A percentile compares a stretch with the other conserved stretches of the same genome.
These are phyloP conservation scores for Ladona fulva DNA, from an alignment of 1,140 invertebrate species.

Conservation along the genomic window DNA sequence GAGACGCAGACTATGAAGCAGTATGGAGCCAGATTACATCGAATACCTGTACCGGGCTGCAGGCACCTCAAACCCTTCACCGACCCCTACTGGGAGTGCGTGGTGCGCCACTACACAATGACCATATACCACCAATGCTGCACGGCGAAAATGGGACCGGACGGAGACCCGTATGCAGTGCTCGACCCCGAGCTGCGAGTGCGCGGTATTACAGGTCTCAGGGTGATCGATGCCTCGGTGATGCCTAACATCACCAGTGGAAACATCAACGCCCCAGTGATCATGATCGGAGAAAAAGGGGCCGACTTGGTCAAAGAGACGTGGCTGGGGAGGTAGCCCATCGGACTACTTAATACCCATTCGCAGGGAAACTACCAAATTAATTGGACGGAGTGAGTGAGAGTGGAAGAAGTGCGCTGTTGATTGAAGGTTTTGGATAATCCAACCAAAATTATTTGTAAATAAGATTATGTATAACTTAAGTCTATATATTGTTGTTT, in stretches of 20 bases:
- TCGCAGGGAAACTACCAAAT: too few relatives aligned
- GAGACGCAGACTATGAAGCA: conserved; percentile 41
- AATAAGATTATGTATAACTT: too few relatives aligned
- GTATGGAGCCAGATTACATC: conserved; percentile 65
- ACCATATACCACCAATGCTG: conserved; percentile 81
- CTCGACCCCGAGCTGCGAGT: conserved; percentile 60
- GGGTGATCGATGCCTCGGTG: conserved; percentile 72
- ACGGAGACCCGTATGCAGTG: conserved; percentile 64
- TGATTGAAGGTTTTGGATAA: too few relatives aligned
- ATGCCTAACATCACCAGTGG: conserved; percentile 74
- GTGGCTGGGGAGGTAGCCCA: conserved; percentile 37
- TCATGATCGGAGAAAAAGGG: conserved; percentile 91
- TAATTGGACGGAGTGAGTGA: too few relatives aligned
- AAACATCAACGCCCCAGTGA: conserved; percentile 75
- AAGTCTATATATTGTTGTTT: too few relatives aligned
- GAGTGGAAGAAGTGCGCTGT: too few relatives aligned
- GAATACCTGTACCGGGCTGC: conserved; percentile 64
- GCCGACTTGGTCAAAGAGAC: conserved; percentile 73
- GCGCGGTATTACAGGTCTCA: conserved; percentile 53
- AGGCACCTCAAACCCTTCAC: conserved; percentile 63
- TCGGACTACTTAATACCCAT: too few relatives aligned
- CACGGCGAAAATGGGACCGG: conserved; percentile 75
- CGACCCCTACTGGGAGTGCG: conserved; percentile 77
- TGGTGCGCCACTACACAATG: conserved; percentile 68
- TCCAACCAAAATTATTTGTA: too few relatives aligned